phyloP scores from a whole-genome alignment of 2,888 invertebrate species.

The Sinelater perroti region DNA sequence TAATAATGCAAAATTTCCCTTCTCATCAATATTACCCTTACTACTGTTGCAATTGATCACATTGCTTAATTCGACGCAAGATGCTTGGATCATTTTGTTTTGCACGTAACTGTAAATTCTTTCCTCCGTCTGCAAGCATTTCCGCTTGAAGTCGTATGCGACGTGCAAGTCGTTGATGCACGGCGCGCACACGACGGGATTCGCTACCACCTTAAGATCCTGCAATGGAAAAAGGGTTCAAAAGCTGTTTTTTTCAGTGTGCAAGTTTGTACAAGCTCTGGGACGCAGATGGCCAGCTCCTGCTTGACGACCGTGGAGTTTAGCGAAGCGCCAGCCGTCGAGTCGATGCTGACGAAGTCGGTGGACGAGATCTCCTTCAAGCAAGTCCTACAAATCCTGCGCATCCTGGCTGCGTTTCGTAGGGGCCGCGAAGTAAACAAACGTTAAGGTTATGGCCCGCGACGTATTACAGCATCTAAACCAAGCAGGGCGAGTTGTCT shows the following conservation, averaged over 20 bases:
- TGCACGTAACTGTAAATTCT: neutral
- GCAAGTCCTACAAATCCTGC: neutral
- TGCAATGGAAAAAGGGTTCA: neutral
- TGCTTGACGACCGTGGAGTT: neutral
- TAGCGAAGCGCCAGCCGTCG: neutral
- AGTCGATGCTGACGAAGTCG: neutral
- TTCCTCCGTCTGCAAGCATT: constrained; percentile 4
- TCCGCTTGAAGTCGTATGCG: neutral
- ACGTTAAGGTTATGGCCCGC: no score
- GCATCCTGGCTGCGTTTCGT: neutral
- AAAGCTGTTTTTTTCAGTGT: neutral
- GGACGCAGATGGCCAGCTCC: neutral
- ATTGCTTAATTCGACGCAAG: neutral
- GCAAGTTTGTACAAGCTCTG: neutral
- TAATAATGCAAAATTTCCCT: no score
- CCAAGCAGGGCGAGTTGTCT: no score
- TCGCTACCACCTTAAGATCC: constrained; percentile 1
- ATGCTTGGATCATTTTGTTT: neutral
- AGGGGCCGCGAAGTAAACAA: no score
- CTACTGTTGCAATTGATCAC: neutral
- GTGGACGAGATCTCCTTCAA: neutral
- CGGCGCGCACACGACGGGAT: neutral
- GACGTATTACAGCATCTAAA: no score
- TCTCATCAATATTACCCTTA: no score
- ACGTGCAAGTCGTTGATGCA: constrained; percentile 3